Evolutionary conservation across 1,140 invertebrate genomes (phyloP), one percentile per base, ranked within the genome.

Genomic region (Neodiprion virginianus): DNA sequence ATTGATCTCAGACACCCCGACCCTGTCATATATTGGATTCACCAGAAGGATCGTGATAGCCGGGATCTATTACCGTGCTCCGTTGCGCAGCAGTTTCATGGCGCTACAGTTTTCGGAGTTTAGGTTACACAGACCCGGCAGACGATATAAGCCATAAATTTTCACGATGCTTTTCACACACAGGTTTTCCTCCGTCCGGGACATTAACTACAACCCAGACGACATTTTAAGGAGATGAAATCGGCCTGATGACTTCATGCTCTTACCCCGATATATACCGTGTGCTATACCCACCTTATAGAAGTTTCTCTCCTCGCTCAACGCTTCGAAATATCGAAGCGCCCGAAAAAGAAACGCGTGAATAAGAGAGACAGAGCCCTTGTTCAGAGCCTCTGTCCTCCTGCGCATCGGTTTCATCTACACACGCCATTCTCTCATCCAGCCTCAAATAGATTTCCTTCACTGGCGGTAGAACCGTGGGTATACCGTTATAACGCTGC

Each of bases 141-240:
- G 28, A 40, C 28, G 28, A 40, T 40, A 40, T 40, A 40, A 61
- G 8, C 53, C 53, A 61, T 61, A 61, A 61, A 61, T 61, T 61
- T 61, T 61, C 53, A 61, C 53, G 53, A 61, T 61, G 53, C 53
- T 61, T 61, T 61, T 61, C 53, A 61, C 53, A 5, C 53, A 40
- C 28, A 17, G n/a, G 53, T 17, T 61, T 61, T 61, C 53, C 53
- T 14, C 53, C 28, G 28, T 14, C 8, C 53, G 8, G n/a, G 53
- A 17, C 53, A 61, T 61, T 61, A 61, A 61, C 28, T 40, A 40
- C 28, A 40, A 61, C 5, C 53, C 53, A 61, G n/a, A 61, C 53
- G 11, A 61, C 53, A 61, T 61, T 61, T 61, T 61, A 61, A 61
- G n/a, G 53, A 61, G 53, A 61, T 61, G 8, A 61, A 61, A 12